Evolutionary conservation across 2,888 invertebrate species (phyloP).

Genomic region (Ichneumoninae sp.): DNA sequence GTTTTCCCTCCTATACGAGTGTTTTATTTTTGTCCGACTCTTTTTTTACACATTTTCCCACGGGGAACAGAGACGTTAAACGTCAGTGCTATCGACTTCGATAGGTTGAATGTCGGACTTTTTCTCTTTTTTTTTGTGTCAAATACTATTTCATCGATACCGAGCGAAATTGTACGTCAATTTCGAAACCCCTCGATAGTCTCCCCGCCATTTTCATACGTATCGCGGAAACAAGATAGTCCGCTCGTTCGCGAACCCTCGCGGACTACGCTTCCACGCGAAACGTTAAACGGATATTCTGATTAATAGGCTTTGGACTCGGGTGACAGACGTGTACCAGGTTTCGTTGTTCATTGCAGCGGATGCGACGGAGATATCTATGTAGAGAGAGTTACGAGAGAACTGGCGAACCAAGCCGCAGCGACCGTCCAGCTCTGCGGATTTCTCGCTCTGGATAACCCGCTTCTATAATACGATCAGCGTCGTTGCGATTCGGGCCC

Average conservation of each 20-base stretch:
- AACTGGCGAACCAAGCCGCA: constrained; percentile 27
- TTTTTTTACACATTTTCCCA: not conserved
- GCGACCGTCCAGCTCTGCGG: constrained; percentile 46
- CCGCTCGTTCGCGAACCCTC: constrained; percentile 28
- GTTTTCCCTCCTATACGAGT: not conserved
- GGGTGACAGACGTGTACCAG: constrained; percentile 37
- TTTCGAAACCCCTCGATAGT: constrained; percentile 16
- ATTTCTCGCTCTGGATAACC: constrained; percentile 65
- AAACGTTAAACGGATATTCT: constrained; percentile 59
- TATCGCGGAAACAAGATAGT: constrained; percentile 25
- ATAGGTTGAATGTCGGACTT: not conserved
- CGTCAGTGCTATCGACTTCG: not conserved
- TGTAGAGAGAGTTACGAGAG: constrained; percentile 20
- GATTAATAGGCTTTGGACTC: constrained; percentile 59
- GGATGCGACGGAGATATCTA: not conserved
- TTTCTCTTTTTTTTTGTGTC: not conserved
- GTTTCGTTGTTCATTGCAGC: constrained; percentile 12
- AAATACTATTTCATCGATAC: not conserved
- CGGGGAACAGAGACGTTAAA: not conserved
- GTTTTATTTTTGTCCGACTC: not conserved
- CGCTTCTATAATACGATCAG: constrained; percentile 62
- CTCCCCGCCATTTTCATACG: constrained; percentile 16
- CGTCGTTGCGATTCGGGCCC: constrained; percentile 44
- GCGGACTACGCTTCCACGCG: constrained; percentile 30
- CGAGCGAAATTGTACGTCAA: not conserved